A percentile compares a stretch with the other conserved stretches of the same genome.
Evolutionary conservation across 2,797 vertebrate species (phyloP).

Genomic region (Lateolabrax maculatus): DNA sequence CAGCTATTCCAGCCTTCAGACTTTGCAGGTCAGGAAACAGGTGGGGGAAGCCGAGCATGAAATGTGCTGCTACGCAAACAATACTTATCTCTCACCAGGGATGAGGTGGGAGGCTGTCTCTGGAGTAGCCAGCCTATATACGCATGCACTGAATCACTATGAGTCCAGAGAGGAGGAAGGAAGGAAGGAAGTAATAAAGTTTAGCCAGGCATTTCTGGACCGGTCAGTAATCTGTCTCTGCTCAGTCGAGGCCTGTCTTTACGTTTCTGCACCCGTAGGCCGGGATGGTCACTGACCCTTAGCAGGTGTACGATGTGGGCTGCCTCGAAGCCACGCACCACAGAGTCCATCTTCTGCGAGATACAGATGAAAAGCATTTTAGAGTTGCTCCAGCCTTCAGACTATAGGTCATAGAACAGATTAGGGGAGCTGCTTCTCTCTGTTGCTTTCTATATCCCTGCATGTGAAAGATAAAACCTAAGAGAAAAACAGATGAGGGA

Average conservation of each 20-base stretch:
- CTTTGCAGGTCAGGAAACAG: slow-evolving; percentile 80
- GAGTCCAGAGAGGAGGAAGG: slow-evolving; percentile 46
- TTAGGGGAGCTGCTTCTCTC: slow-evolving; percentile 56
- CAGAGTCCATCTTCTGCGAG: slow-evolving; percentile 56
- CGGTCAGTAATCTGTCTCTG: slow-evolving; percentile 61
- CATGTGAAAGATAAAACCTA: slow-evolving; percentile 60
- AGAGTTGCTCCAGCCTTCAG: slow-evolving; percentile 45
- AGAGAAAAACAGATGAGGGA: slow-evolving; percentile 51
- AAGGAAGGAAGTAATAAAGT: slow-evolving; percentile 58
- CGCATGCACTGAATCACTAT: slow-evolving; percentile 71
- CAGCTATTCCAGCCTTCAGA: slow-evolving; percentile 76
- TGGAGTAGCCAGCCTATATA: slow-evolving; percentile 65
- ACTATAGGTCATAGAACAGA: slow-evolving; percentile 71
- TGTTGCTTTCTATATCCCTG: slow-evolving; percentile 53
- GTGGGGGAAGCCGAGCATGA: slow-evolving; percentile 82
- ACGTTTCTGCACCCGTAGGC: slow-evolving; percentile 47
- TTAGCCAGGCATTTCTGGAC: slow-evolving; percentile 60
- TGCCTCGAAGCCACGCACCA: slow-evolving; percentile 52
- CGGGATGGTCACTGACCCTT: slow-evolving; percentile 65
- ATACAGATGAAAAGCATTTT: slow-evolving; percentile 63
- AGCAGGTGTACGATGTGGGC: slow-evolving; percentile 49
- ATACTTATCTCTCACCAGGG: slow-evolving; percentile 81
- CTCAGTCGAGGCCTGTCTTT: slow-evolving; percentile 51
- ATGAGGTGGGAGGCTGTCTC: slow-evolving; percentile 69
- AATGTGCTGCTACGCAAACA: slow-evolving; percentile 83